Evolutionary conservation across 1,140 invertebrate species (phyloP), one percentile per base, ranked within the genome.

Genomic region (Globodera ellingtonae): DNA sequence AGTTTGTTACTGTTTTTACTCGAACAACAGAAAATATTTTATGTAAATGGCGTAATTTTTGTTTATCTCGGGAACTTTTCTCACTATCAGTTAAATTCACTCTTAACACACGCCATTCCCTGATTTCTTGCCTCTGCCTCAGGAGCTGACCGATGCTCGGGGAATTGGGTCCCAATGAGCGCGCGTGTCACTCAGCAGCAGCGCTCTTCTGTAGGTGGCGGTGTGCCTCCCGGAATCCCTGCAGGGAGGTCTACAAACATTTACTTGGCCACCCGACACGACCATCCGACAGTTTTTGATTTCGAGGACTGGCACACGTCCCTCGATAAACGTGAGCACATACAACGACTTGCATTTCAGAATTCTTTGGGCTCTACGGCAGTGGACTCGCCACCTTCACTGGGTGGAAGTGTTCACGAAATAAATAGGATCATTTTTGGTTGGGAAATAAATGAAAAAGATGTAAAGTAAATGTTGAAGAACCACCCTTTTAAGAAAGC

Each of bases 351-450:
- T 85, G 59, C 50, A 9, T 62, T 62, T 62, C 56, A 62, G 56
- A 62, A 62, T 62, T 62, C 75, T 13, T 47, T 70, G 15, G 72
- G 72, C n/a, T 74, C 81, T 59, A 82, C 82, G 47, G 75, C 77
- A n/a, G 67, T 79, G 70, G 79, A 80, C 59, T 80, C 78, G 24
- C 79, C 69, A 35, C 79, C 74, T 18, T 86, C 79, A 18, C 59
- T 82, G 71, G 59, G 75, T 44, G 72, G 67, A 52, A 79, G 81
- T 77, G 77, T 62, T 67, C 79, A 83, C 15, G 86, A 86, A 80
- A 87, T 89, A 71, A 89, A 84, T 80, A 87, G 84, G 75, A 89
- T 88, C 67, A 79, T 87, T 59, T 86, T 86, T 81, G 86, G 86
- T 87, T 67, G 15, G 75, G 13, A 35, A 24, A 71, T 46, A 35